Percentiles rank a stretch among this genome's conserved stretches.
These are phyloP conservation scores for Anas acuta DNA, from an alignment of 2,797 vertebrate species.

Conservation along the genomic window DNA sequence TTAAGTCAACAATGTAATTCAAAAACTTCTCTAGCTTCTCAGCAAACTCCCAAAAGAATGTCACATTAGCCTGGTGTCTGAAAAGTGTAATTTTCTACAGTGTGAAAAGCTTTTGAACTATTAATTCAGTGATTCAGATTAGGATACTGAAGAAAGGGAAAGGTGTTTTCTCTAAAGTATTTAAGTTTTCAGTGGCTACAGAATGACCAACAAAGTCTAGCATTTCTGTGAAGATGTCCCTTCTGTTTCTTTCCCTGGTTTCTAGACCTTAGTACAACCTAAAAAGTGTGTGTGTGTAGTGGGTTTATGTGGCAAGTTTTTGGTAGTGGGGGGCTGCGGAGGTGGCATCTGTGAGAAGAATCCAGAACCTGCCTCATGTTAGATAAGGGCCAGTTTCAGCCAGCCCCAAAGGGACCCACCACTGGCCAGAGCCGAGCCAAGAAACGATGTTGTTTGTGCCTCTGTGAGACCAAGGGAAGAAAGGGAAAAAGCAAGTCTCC, in stretches of 20 bases:
- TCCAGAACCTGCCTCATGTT: too few species aligned
- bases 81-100: conserved; percentile 11
- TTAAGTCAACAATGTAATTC: conserved; percentile 4
- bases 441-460: too few species aligned
- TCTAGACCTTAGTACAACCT: background rate
- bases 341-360: too few species aligned
- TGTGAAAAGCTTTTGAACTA: background rate
- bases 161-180: background rate
- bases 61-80: conserved; percentile 4
- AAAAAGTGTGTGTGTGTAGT: background rate
- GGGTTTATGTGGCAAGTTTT: too few species aligned
- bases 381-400: too few species aligned
- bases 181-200: background rate
- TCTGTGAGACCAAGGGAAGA: too few species aligned
- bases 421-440: too few species aligned
- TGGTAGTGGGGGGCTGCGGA: too few species aligned
- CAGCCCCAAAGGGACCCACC: too few species aligned
- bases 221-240: background rate
- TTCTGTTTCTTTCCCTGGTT: background rate
- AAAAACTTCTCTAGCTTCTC: background rate
- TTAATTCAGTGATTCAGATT: background rate
- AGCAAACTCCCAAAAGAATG: background rate
- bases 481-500: too few species aligned
- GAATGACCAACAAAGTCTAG: background rate
- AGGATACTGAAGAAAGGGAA: background rate